Evolutionary conservation across 2,888 invertebrate genomes (phyloP), one percentile per base, ranked within the genome.

Genomic region (Mimachlamys varia): DNA sequence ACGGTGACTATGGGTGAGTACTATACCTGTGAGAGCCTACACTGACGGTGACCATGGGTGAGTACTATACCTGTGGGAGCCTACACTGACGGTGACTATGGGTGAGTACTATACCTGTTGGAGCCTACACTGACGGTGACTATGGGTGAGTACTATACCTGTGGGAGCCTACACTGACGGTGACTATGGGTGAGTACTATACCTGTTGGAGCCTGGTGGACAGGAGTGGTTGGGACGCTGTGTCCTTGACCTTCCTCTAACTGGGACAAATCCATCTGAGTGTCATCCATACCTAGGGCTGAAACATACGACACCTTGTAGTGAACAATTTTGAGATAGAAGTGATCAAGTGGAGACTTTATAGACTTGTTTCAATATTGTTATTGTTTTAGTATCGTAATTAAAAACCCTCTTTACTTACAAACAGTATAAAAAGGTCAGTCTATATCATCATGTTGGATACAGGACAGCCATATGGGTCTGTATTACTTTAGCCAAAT

Each of bases 181-280:
- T 44, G 44, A 44, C 44, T 44, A 13, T 44, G 38, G 22, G 33
- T 4, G n/a, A 53, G 44, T 53, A 12, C 1, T 53, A 10, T 58
- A 44, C 76, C 89, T 62, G 89, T 89, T 38, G 58, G 76, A 13
- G 76, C 89, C 19, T 89, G 89, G 44, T 92, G 92, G 7, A 94
- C 93, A 22, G 95, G 95, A 0, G 98, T 98, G 58, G 97, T 98
- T 0, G 98, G 98, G 38, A 98, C 98, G 95, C 98, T 98, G 89
- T 98, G 97, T 10, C 98, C 98, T 55, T 98, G 97, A 88, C 97
- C 97, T 89, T 97, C 97, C 93, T 97, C 97, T 92, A 97, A 96
- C 93, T 97, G 97, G 95, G 98, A 97, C 58, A 98, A 97, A 97
- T 98, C 98, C 96, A 98, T 97, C 96, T 98, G 97, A 89, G 98